Evolutionary conservation across 2,888 invertebrate genomes (phyloP).

Genomic region (Apomyelois bistriatella): DNA sequence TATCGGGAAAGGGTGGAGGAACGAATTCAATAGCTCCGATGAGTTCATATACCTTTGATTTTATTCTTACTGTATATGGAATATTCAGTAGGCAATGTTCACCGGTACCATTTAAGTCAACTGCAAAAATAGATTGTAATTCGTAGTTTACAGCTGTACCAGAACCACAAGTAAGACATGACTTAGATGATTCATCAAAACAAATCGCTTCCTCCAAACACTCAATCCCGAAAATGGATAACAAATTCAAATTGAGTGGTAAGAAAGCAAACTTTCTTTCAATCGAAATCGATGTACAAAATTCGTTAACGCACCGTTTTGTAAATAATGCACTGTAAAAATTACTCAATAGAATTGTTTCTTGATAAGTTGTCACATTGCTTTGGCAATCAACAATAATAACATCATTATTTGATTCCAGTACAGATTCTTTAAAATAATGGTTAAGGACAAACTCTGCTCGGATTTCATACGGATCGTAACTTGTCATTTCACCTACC

Average conservation of each 20-base stretch:
- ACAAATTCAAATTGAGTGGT: neutral
- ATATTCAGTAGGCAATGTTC: neutral
- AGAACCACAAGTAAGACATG: neutral
- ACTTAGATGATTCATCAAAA: conserved; percentile 4
- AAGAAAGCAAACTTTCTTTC: conserved; percentile 2
- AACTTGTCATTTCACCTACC: neutral
- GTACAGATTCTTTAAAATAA: neutral
- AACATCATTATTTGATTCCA: neutral
- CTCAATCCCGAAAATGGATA: conserved; percentile 2
- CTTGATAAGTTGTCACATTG: neutral
- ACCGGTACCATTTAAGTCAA: neutral
- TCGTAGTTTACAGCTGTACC: neutral
- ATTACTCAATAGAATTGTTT: neutral
- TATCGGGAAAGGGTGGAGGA: neutral
- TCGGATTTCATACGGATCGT: neutral
- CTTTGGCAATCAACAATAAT: neutral
- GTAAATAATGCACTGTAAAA: neutral
- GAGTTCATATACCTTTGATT: neutral
- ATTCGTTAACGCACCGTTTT: neutral
- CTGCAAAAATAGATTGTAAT: neutral
- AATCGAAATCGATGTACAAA: conserved; percentile 3
- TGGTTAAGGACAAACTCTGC: neutral
- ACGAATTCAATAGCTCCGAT: neutral
- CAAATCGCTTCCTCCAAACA: neutral
- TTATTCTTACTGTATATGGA: neutral